Evolutionary conservation across 2,888 invertebrate genomes (phyloP), one percentile per base, ranked within the genome.

Genomic region (Noctua pronuba): DNA sequence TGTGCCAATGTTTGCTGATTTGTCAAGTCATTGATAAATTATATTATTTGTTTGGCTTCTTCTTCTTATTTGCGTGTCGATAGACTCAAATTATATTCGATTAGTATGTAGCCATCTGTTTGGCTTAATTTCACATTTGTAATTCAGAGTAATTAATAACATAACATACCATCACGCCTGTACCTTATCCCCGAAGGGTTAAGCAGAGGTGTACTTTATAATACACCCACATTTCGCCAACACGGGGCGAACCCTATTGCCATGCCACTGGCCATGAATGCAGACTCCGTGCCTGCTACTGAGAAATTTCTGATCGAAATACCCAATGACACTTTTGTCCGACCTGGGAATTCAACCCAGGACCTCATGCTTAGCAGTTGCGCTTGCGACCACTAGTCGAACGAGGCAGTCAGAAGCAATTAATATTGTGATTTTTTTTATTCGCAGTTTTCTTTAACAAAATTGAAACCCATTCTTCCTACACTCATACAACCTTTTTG

Each of bases 401-500:
- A 55, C 18, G 18, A 31, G 28, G 16, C 7, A 55, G 16, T 58
- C 55, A n/a, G 21, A 16, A 1, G 58, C 24, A 72, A 31, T 6
- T n/a, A 8, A 18, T 46, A 31, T 62, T 31, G 16, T 21, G 5
- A n/a, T n/a, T 11, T 35, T 10, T n/a, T 35, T 16, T 31, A 46
- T 60, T 67, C 10, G 18, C 41, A 46, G 24, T 21, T 1, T 49
- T 44, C 21, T n/a, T n/a, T 18, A 62, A 81, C 41, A 55, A 44
- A 38, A 1, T 16, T 21, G 13, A 62, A 44, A 38, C 24, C 65
- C 65, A 5, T 13, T 41, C 31, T 24, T 44, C 66, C 83, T 69
- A 44, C 44, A 31, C 35, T n/a, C 35, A 24, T 73, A 60, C 13
- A 68, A 84, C 85, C 46, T 73, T 82, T 52, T 80, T 44, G 28